Base-by-base conservation (phyloP, 2,888 invertebrate genomes). In the Odontothrips loti region DNA sequence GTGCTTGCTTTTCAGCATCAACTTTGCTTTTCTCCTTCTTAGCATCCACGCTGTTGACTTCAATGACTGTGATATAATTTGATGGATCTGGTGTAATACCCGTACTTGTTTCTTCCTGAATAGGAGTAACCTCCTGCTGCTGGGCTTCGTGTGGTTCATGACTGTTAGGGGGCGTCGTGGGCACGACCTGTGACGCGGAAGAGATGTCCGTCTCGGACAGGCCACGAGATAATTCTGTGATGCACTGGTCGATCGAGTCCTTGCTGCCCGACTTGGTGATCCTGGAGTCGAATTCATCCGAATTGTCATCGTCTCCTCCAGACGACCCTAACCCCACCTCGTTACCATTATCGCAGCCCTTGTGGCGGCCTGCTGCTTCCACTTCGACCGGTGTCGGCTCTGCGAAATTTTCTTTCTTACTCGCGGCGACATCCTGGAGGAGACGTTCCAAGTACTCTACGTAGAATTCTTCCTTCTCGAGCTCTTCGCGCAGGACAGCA, bases 401-500 rank as follows among this genome's bases (percentile, higher is more conserved):
- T 43, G 20, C n/a, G 15, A 47, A 17, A 79, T 78, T 78, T n/a
- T 79, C 79, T 80, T 34, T 68, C 47, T 51, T 83, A 11, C 68
- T 68, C 3, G 68, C 68, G 23, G 68, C 95, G 15, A 95, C 95
- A 89, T 96, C 96, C 82, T 93, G 94, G 81, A 96, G 88, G 84
- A 96, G 88, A 83, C 94, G 91, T 86, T 96, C 96, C 85, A 96
- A 89, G 88, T 96, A 96, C 87, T 95, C 95, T 17, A 96, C 96
- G 86, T 96, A 96, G 86, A 95, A 93, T 86, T 95, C 94, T 88
- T 96, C 96, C 87, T 96, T 95, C 86, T 95, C 95, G 84, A 96
- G 89, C 88, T 96, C 96, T 87, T 95, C 95, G 87, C 92, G 92
- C 82, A 96, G 90, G 85, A 93, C 91, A 84, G 91, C 90, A 84